Base-by-base conservation (phyloP, 2,113 vertebrate genomes). In the Spea bombifrons region DNA sequence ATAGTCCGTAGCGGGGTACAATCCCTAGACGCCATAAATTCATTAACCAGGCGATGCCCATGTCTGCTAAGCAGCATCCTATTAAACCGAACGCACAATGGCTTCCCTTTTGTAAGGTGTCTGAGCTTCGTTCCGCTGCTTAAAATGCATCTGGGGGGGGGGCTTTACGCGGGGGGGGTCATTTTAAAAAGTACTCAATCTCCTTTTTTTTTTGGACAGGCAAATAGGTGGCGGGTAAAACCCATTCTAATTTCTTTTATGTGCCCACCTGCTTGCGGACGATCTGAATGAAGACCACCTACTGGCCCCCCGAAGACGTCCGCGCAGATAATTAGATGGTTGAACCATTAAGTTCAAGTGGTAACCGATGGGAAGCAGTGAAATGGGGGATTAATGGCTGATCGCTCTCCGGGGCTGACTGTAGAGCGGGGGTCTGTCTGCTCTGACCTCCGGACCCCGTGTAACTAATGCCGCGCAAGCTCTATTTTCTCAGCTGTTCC, bases 401-500 rank as follows among this genome's bases (percentile, higher is more conserved):
- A 74, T 53, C 66, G 67, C 49, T 80, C 66, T 48, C 71, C 73
- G 78, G 49, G 50, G 43, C 15, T 74, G 45, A 68, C 78, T 80
- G 71, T 80, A 80, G 49, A n/a, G 50, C 49, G 78, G 45, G n/a
- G 43, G 53, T 74, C 73, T 80, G 63, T 74, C 71, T 73, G 30
- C 50, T 6, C 49, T 72, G 78, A 80, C 78, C 78, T 73, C 71
- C 49, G 65, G 49, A 7, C 78, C 77, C 53, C 65, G 52, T 80
- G 78, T 80, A 80, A 80, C 78, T 63, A 73, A 80, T 80, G 71
- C 71, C 65, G 59, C 6, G 71, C 71, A 74, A 61, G 59, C 78
- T 80, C 49, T 80, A 80, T 80, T 80, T 73, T 80, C 64, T 80
- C 78, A 80, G 78, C 78, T 80, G 78, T 44, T 55, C 46, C 45